Percentiles rank a stretch among this genome's conserved stretches.
Evolutionary conservation across 2,888 invertebrate species (phyloP).

Genomic region (Machimus rusticus): DNA sequence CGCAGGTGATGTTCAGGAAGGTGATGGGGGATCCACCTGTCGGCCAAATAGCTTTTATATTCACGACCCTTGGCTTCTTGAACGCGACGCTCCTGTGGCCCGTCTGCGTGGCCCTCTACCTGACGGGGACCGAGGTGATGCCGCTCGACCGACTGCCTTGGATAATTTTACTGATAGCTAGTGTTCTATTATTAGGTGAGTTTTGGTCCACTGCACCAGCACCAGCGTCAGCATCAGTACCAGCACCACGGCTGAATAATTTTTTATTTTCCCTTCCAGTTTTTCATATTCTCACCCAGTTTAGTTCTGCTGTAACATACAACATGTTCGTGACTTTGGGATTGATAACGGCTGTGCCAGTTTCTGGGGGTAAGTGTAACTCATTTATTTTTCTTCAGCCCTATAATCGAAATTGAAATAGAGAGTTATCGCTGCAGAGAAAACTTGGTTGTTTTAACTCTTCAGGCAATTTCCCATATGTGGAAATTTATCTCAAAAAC

Average conservation of each 20-base stretch:
- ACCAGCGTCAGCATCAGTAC: not conserved
- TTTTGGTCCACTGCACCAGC: not conserved
- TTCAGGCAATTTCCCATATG: not conserved
- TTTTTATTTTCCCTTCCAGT: conserved; percentile 65
- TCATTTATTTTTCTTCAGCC: not conserved
- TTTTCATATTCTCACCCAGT: conserved; percentile 92
- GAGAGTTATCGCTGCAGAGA: not conserved
- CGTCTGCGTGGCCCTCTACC: conserved; percentile 83
- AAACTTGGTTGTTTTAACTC: not conserved
- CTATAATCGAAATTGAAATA: not conserved
- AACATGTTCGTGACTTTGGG: conserved; percentile 94
- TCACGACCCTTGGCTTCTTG: conserved; percentile 88
- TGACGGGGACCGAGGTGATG: conserved; percentile 85
- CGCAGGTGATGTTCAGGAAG: conserved; percentile 92
- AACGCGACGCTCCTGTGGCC: conserved; percentile 92
- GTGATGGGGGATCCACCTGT: conserved; percentile 92
- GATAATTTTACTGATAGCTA: conserved; percentile 82
- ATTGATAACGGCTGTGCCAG: conserved; percentile 91
- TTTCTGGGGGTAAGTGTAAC: conserved; percentile 82
- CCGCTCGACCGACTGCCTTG: conserved; percentile 87
- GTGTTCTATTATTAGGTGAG: conserved; percentile 79
- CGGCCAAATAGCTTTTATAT: conserved; percentile 92
- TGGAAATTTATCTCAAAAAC: not conserved
- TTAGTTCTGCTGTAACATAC: conserved; percentile 91
- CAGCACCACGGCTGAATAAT: not conserved